Percentiles rank a stretch among this genome's conserved stretches.
Conservation (phyloP, 2,888 invertebrate genomes). For the Nesidiocoris tenuis region DNA sequence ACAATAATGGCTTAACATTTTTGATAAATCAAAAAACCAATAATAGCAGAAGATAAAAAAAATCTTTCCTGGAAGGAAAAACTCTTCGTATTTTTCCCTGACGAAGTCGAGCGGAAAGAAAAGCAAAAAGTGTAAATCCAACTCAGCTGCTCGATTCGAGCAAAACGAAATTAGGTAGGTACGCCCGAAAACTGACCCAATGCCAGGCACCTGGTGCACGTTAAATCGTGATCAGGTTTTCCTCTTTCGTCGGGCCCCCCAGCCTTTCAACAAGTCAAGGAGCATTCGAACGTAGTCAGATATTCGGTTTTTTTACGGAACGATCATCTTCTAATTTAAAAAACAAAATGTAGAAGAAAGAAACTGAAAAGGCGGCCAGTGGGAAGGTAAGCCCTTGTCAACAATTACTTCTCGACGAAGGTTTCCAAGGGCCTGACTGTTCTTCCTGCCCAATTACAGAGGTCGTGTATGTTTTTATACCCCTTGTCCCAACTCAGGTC, state of each 20-base stretch:
- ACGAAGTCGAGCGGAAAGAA: too few species aligned
- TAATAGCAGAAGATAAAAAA: too few species aligned
- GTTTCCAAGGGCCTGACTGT: background rate
- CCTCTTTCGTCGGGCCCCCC: background rate
- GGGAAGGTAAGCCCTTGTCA: background rate
- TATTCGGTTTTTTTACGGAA: background rate
- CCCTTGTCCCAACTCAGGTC: conserved; percentile 1
- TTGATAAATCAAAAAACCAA: too few species aligned
- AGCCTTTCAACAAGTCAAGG: background rate
- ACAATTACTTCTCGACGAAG: background rate
- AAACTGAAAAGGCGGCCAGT: background rate
- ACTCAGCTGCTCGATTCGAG: too few species aligned
- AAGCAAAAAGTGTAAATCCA: too few species aligned
- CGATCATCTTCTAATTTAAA: background rate
- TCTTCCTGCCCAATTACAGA: conserved; percentile 39
- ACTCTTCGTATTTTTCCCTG: too few species aligned
- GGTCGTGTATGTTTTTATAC: conserved; percentile 45
- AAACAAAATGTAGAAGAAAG: background rate
- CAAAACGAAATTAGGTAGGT: too few species aligned
- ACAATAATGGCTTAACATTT: too few species aligned
- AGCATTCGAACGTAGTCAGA: background rate
- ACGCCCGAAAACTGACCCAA: too few species aligned
- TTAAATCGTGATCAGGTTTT: background rate
- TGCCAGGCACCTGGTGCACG: background rate
- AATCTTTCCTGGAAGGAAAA: too few species aligned